These are phyloP conservation scores for Parasteatoda tepidariorum DNA, from an alignment of 1,140 invertebrate species.

Conservation along the genomic window DNA sequence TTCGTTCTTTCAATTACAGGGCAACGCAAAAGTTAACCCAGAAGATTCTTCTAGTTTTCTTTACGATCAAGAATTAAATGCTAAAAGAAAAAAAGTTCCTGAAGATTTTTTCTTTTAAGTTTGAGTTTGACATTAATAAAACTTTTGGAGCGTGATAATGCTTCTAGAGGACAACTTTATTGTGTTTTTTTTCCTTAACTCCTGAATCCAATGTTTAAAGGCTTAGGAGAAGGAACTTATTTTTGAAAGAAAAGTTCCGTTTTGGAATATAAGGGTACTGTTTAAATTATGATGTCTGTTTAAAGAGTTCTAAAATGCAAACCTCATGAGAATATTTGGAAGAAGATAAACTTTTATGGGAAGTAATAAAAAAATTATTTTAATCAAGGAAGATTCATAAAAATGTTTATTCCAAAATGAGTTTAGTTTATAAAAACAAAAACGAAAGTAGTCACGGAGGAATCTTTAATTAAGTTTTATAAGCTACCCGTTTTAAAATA, in stretches of 20 bases:
- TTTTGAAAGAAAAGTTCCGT: neutral
- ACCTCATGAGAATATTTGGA: neutral
- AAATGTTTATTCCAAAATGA: no score
- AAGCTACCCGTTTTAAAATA: no score
- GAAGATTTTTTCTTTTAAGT: neutral
- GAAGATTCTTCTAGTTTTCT: neutral
- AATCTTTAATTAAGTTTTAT: no score
- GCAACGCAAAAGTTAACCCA: neutral
- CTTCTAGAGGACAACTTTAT: neutral
- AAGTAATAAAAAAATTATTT: neutral
- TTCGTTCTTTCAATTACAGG: constrained; percentile 6
- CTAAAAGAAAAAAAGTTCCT: constrained; percentile 20
- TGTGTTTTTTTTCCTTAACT: neutral
- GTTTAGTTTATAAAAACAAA: no score
- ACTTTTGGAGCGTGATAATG: constrained; percentile 46
- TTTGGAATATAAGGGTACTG: neutral
- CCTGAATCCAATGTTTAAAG: no score
- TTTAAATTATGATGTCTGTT: constrained; percentile 26
- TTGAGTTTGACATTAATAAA: constrained; percentile 51
- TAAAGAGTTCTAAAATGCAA: constrained; percentile 12
- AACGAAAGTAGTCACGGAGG: no score
- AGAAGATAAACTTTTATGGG: neutral
- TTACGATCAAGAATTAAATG: constrained; percentile 39
- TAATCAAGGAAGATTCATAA: neutral
- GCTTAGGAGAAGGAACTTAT: neutral